These are phyloP conservation scores for Peromyscus eremicus DNA, from an alignment of 2,797 vertebrate species.

Conservation along the genomic window DNA sequence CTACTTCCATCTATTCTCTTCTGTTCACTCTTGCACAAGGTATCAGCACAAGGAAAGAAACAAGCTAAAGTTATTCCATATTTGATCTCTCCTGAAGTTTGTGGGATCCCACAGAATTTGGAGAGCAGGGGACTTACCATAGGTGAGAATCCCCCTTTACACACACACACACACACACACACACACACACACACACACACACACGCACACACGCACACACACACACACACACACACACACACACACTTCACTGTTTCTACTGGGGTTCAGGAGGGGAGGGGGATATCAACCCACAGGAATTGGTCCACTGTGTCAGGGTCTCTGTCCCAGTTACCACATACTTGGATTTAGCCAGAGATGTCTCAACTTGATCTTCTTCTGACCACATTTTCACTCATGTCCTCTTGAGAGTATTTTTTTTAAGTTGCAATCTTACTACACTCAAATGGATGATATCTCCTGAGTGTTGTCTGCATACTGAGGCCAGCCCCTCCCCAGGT, in stretches of 20 bases:
- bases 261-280: no score
- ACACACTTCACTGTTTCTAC: no score
- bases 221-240: no score
- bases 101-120: background rate
- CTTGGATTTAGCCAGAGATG: background rate
- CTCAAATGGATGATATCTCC: background rate
- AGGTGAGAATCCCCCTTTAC: background rate
- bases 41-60: background rate
- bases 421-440: no score
- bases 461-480: no score
- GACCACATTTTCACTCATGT: background rate
- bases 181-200: no score
- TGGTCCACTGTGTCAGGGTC: background rate
- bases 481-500: background rate
- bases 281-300: background rate
- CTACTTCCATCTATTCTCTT: background rate
- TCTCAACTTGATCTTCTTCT: background rate
- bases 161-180: no score
- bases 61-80: background rate
- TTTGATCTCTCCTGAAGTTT: background rate
- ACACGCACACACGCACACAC: no score
- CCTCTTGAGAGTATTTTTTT: background rate
- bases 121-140: background rate
- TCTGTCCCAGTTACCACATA: background rate
- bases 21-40: no score